These are phyloP conservation scores for Gymnothorax javanicus DNA, from an alignment of 2,797 vertebrate genomes.

Conservation along the genomic window DNA sequence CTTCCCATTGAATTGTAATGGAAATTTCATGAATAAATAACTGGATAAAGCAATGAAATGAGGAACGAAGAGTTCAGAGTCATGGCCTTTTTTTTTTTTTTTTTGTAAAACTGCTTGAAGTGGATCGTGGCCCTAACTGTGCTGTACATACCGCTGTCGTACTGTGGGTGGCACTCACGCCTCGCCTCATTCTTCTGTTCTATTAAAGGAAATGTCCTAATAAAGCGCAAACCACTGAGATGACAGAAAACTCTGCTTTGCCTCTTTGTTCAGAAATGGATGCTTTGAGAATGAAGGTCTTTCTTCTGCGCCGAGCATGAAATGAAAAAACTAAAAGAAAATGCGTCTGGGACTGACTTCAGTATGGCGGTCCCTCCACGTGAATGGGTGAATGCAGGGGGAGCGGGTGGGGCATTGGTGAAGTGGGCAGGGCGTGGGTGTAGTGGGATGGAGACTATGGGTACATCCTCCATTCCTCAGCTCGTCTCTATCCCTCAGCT, in stretches of 20 bases:
- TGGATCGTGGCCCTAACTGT: background rate
- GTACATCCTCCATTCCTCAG: too few relatives aligned
- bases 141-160: slow-evolving; percentile 41
- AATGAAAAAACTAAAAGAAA: too few relatives aligned
- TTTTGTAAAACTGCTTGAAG: slow-evolving; percentile 14
- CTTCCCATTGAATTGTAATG: background rate
- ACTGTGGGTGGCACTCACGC: slow-evolving; percentile 27
- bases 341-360: too few relatives aligned
- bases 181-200: slow-evolving; percentile 33
- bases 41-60: background rate
- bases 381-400: too few relatives aligned
- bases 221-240: slow-evolving; percentile 41
- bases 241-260: background rate
- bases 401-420: too few relatives aligned
- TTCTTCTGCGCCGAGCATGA: too few relatives aligned
- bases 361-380: too few relatives aligned
- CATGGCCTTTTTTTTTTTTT: slow-evolving; percentile 1
- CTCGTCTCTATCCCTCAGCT: too few relatives aligned
- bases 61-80: background rate
- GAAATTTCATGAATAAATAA: background rate
- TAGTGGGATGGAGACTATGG: too few relatives aligned
- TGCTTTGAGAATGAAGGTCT: background rate
- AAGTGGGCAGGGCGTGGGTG: too few relatives aligned
- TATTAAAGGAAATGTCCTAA: slow-evolving; percentile 33
- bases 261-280: background rate